Percentiles rank a stretch among this genome's conserved stretches.
Evolutionary conservation across 2,113 vertebrate species (phyloP).

Genomic region (Acinonyx jubatus): DNA sequence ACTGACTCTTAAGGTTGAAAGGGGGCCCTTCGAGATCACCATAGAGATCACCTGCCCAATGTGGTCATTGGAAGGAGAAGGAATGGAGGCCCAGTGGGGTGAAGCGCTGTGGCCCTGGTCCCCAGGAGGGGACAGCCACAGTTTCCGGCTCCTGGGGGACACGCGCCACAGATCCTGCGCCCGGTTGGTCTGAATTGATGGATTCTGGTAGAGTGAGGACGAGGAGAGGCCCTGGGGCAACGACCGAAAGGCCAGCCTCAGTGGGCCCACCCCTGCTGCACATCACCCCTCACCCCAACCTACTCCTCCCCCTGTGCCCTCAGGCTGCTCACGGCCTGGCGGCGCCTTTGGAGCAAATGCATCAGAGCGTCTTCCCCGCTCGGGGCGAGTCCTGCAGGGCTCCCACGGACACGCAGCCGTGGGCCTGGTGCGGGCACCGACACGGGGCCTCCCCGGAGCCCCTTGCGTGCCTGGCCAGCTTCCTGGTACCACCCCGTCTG

Average conservation of each 20-base stretch:
- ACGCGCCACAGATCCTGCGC: neutral
- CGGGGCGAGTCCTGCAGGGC: neutral
- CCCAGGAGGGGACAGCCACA: neutral
- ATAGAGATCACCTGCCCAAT: neutral
- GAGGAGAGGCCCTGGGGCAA: too few species aligned
- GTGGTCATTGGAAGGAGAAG: neutral
- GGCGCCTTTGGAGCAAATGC: neutral
- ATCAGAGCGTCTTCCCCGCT: neutral
- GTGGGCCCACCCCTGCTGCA: neutral
- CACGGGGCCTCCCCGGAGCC: too few species aligned
- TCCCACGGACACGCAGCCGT: neutral
- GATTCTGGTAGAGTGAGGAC: neutral
- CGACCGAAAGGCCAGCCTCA: neutral
- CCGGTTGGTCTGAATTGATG: neutral
- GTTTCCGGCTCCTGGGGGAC: neutral
- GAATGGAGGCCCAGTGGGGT: neutral
- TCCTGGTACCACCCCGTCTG: too few species aligned
- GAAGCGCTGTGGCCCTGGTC: neutral
- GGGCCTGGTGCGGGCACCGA: neutral
- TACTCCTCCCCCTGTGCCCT: too few species aligned
- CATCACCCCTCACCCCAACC: neutral
- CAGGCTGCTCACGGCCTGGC: neutral
- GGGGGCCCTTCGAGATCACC: neutral
- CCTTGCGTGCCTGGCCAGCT: too few species aligned
- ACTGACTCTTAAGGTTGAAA: neutral